Base-by-base conservation (phyloP, 2,113 vertebrate genomes). In the Oophaga pumilio region DNA sequence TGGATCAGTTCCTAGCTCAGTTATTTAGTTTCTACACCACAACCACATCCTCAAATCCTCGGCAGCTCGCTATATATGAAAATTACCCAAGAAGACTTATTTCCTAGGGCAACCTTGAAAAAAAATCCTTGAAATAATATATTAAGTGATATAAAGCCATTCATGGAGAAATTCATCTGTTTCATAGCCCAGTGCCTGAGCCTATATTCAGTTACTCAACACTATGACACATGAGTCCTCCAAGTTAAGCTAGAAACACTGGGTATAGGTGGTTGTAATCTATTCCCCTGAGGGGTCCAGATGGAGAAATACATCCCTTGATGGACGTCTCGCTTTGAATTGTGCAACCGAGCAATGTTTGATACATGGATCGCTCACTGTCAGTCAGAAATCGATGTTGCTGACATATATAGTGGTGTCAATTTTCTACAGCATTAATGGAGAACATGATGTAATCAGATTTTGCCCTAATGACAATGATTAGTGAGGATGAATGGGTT, bases 351-450 rank as follows among this genome's bases (percentile, higher is more conserved):
- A 86, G 74, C 74, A 78, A 49, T 68, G 74, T 86, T 49, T 78
- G 85, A 86, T 62, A 24, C 59, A 26, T 86, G 74, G n/a, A 53
- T 78, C 74, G 74, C 59, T 86, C 74, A 86, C 57, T 82, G 79
- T 76, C 79, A 87, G 56, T 1, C 57, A 66, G 56, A 4, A 87
- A 87, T 82, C 80, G 76, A 88, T 88, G 69, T 12, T 43, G 28
- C 68, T 43, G 71, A 88, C 86, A 88, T 82, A 83, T 76, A 53
- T 59, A 28, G 66, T 68, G 24, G 80, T 43, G 20, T 88, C 43
- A 74, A 50, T 22, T 88, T 76, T 76, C 86, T 62, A 7, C 80
- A 56, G 57, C 69, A 28, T 86, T 26, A 53, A 22, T n/a, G 18
- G 33, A 50, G 49, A 68, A 77, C 60, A 78, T 86, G 43, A 69